These are phyloP conservation scores for Characodon lateralis DNA, from an alignment of 2,797 vertebrate species.

Conservation along the genomic window DNA sequence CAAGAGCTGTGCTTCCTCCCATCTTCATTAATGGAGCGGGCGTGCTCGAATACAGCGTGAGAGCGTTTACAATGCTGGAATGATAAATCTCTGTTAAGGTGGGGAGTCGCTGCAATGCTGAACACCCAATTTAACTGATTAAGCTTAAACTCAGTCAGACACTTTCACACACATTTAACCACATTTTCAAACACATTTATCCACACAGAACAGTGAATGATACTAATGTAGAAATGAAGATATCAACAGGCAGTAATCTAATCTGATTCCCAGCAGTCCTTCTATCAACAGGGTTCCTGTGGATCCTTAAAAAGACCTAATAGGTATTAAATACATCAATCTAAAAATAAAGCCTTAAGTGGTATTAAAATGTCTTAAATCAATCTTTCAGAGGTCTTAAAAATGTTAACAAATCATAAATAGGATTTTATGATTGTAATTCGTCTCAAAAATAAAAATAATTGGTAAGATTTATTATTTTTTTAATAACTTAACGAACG, in stretches of 20 bases:
- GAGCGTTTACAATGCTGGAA: slow-evolving; percentile 58
- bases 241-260: slow-evolving; percentile 33
- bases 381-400: no score
- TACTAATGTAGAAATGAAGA: slow-evolving; percentile 7
- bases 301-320: no score
- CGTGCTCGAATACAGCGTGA: slow-evolving; percentile 67
- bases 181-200: no score
- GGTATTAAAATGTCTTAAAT: no score
- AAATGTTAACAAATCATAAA: no score
- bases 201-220: slow-evolving; percentile 8
- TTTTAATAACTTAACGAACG: no score
- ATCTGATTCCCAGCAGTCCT: slow-evolving; percentile 48
- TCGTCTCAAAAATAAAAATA: no score
- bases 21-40: slow-evolving; percentile 68
- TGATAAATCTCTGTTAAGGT: slow-evolving; percentile 67
- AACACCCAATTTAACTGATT: slow-evolving; percentile 52
- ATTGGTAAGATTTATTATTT: no score
- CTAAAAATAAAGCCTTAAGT: no score
- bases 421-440: no score
- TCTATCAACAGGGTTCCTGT: no score
- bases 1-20: slow-evolving; percentile 62
- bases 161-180: slow-evolving; percentile 7
- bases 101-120: slow-evolving; percentile 41
- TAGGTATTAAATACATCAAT: no score
- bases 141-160: slow-evolving; percentile 44